Evolutionary conservation across 2,797 vertebrate genomes (phyloP), one percentile per base, ranked within the genome.

Genomic region (Holocentrus rufus): DNA sequence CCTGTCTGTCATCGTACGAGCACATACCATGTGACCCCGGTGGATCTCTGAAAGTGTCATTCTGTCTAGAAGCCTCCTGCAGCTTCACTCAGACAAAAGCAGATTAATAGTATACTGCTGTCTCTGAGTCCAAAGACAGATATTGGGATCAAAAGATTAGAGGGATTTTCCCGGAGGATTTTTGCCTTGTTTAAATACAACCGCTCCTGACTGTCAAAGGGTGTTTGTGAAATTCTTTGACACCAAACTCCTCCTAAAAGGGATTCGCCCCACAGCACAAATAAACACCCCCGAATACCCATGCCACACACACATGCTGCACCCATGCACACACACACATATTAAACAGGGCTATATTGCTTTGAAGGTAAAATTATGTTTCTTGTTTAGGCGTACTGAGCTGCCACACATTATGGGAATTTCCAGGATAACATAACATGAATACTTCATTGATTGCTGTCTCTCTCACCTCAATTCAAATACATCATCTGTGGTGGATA

Each of bases 61-160:
- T 83, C 87, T 85, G 82, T 80, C 82, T 79, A 47, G 74, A 59
- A 85, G 79, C 83, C 56, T 84, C 69, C 74, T 76, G 80, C 84
- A 78, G 74, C 85, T 74, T 80, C 79, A 67, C 86, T 88, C 82
- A 82, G 78, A 89, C 89, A 87, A 84, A 85, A 85, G 86, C 87
- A 90, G 92, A 93, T 90, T 90, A 90, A 87, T 85, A 87, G 72
- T 83, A 83, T 74, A 78, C 82, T 80, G 80, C 85, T 89, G 85
- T 89, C 88, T 86, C 78, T 53, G 73, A 90, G 78, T 90, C 81
- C 79, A 88, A 87, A 91, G 87, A 92, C 88, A 89, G 85, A 91
- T 92, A 91, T 90, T 85, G 76, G 89, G 89, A 92, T 92, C 83
- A 91, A 90, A 88, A 91, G 92, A 92, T 93, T 93, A 91, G 86